Percentiles rank a stretch among this genome's conserved stretches.
Conservation (phyloP, 1,140 invertebrate genomes). For the Saccostrea glomerata region DNA sequence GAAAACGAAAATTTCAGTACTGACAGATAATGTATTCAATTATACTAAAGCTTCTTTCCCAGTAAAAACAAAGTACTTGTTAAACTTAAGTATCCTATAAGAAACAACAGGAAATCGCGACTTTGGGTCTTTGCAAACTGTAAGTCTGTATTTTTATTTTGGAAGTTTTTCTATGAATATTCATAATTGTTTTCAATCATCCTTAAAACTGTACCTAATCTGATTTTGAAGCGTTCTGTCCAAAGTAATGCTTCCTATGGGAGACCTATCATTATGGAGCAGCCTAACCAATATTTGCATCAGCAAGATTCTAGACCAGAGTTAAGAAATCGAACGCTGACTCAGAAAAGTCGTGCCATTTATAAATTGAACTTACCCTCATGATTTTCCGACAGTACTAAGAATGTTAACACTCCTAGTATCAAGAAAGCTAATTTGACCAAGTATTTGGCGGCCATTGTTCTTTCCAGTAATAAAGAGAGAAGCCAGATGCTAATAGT, state of each 20-base stretch:
- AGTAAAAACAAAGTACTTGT: too few relatives aligned
- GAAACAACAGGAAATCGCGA: background rate
- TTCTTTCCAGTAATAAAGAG: background rate
- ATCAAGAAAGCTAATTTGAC: constrained; percentile 1
- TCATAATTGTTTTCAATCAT: background rate
- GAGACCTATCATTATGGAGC: background rate
- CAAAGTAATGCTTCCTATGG: background rate
- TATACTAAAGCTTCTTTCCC: too few relatives aligned
- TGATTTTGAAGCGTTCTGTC: background rate
- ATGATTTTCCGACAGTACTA: background rate
- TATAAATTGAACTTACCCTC: background rate
- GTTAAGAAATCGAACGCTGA: background rate
- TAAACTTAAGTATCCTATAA: too few relatives aligned
- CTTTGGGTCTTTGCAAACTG: background rate
- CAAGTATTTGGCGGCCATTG: background rate
- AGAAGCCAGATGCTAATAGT: constrained; percentile 17
- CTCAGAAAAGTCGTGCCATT: background rate
- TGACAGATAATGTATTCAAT: too few relatives aligned
- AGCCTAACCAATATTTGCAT: background rate
- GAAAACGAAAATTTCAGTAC: too few relatives aligned
- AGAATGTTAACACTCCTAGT: background rate
- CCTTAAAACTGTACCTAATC: background rate
- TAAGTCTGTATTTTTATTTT: too few relatives aligned
- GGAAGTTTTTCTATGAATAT: background rate
- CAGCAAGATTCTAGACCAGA: background rate